Evolutionary conservation across 2,888 invertebrate species (phyloP).

Genomic region (Oscheius sp.): DNA sequence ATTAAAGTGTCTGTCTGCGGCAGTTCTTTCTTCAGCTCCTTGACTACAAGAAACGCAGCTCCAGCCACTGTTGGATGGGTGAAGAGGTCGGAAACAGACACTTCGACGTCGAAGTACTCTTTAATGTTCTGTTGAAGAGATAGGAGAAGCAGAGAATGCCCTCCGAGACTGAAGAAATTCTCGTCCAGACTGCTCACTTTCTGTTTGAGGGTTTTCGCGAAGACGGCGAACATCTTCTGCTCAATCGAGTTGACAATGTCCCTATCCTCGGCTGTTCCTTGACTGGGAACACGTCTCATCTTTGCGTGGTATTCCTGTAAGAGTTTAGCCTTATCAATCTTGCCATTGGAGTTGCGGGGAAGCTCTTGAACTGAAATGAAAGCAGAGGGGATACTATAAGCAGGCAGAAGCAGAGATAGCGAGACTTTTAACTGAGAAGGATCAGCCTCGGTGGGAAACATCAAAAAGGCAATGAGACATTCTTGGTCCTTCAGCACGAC

Average conservation of each 20-base stretch:
- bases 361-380: slow-evolving; percentile 51
- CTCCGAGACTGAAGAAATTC: slow-evolving; percentile 62
- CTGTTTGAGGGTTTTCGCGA: not conserved
- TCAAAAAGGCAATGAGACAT: slow-evolving; percentile 49
- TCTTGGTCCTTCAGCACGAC: slow-evolving; percentile 37
- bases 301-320: slow-evolving; percentile 49
- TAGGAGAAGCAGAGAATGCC: slow-evolving; percentile 64
- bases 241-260: slow-evolving; percentile 46
- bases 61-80: not conserved
- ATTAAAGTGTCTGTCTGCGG: slow-evolving; percentile 8
- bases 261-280: slow-evolving; percentile 32
- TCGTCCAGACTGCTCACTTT: slow-evolving; percentile 32
- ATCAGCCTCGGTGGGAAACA: not conserved
- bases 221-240: slow-evolving; percentile 24
- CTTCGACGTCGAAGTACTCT: slow-evolving; percentile 49
- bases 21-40: not conserved
- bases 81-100: slow-evolving; percentile 29
- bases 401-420: slow-evolving; percentile 6
- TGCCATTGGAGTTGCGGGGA: slow-evolving; percentile 57
- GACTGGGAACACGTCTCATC: slow-evolving; percentile 34
- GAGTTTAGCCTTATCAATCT: slow-evolving; percentile 52
- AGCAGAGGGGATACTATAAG: slow-evolving; percentile 42
- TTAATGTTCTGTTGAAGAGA: slow-evolving; percentile 51
- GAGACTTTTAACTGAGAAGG: not conserved
- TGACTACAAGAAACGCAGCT: slow-evolving; percentile 4